These are phyloP conservation scores for Sitodiplosis mosellana DNA, from an alignment of 1,140 invertebrate species.

Conservation along the genomic window DNA sequence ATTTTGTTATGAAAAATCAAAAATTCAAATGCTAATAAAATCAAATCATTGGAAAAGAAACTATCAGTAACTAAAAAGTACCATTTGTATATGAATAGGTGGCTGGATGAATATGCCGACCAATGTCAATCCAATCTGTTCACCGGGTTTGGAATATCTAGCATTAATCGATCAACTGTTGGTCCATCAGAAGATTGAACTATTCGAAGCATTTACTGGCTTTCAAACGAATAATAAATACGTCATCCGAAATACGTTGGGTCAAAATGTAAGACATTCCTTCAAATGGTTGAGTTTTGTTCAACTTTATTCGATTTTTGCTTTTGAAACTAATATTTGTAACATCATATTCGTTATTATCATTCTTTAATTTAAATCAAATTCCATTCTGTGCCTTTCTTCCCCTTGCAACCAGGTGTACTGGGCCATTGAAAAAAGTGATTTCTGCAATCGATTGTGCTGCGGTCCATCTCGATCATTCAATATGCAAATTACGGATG, in stretches of 20 bases:
- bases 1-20: too few relatives aligned
- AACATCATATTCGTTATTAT: too few relatives aligned
- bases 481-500: slow-evolving; percentile 72
- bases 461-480: slow-evolving; percentile 62
- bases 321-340: too few relatives aligned
- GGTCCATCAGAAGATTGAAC: slow-evolving; percentile 73
- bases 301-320: too few relatives aligned
- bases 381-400: too few relatives aligned
- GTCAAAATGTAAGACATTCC: slow-evolving; percentile 58
- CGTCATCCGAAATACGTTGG: slow-evolving; percentile 51
- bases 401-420: too few relatives aligned
- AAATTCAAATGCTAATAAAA: too few relatives aligned
- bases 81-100: slow-evolving; percentile 30
- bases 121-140: slow-evolving; percentile 56
- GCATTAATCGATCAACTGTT: slow-evolving; percentile 74
- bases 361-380: too few relatives aligned
- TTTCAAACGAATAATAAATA: slow-evolving; percentile 86
- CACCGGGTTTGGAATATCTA: slow-evolving; percentile 83
- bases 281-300: too few relatives aligned
- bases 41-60: too few relatives aligned
- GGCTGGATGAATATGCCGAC: slow-evolving; percentile 67
- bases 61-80: too few relatives aligned
- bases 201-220: slow-evolving; percentile 66
- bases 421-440: slow-evolving; percentile 66
- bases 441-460: slow-evolving; percentile 56